These are phyloP conservation scores for Miltochrista miniata DNA, from an alignment of 2,888 invertebrate species.

Conservation along the genomic window DNA sequence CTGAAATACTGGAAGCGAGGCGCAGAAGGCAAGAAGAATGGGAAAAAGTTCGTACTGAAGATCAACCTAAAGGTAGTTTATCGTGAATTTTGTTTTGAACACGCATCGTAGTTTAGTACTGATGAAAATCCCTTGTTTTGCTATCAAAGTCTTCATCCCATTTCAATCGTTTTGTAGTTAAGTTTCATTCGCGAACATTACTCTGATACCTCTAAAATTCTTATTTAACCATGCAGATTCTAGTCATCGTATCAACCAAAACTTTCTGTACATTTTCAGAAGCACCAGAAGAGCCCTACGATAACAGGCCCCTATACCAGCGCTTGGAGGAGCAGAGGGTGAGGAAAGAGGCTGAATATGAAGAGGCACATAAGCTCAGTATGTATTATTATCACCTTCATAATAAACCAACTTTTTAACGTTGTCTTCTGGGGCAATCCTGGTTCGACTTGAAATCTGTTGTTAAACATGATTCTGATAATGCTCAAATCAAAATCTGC, in stretches of 20 bases:
- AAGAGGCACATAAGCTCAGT: slow-evolving; percentile 98
- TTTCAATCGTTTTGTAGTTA: too few relatives aligned
- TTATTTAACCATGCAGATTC: neutral
- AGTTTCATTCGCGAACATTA: too few relatives aligned
- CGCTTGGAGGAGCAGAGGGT: slow-evolving; percentile 96
- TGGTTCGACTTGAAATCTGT: too few relatives aligned
- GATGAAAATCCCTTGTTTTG: slow-evolving; percentile 11
- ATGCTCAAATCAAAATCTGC: too few relatives aligned
- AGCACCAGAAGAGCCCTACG: slow-evolving; percentile 92
- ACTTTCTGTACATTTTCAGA: slow-evolving; percentile 79
- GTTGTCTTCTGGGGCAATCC: too few relatives aligned
- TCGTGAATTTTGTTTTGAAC: slow-evolving; percentile 20
- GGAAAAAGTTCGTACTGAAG: slow-evolving; percentile 96
- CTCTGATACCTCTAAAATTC: too few relatives aligned
- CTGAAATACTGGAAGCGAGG: slow-evolving; percentile 92
- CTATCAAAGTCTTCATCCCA: neutral
- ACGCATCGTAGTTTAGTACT: slow-evolving; percentile 13
- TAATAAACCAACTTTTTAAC: too few relatives aligned
- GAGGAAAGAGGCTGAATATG: slow-evolving; percentile 96
- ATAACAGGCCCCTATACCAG: slow-evolving; percentile 94
- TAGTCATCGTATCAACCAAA: neutral
- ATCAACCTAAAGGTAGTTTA: slow-evolving; percentile 94
- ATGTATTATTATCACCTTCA: too few relatives aligned
- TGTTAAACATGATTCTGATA: too few relatives aligned
- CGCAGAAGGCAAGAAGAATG: slow-evolving; percentile 96